These are phyloP conservation scores for Microplitis mediator DNA, from an alignment of 1,140 invertebrate species.

Conservation along the genomic window DNA sequence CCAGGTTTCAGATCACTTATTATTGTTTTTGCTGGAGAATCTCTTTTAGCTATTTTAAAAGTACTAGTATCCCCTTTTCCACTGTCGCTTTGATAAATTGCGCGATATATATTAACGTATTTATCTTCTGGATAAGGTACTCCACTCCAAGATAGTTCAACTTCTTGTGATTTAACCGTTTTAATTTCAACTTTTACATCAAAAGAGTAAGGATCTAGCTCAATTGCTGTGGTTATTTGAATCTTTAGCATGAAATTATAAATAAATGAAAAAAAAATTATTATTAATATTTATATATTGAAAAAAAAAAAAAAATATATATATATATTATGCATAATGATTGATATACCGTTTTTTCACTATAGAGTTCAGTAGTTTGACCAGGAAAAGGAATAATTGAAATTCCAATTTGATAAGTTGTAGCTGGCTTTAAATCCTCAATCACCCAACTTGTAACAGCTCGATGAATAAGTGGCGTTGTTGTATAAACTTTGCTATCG, in stretches of 20 bases:
- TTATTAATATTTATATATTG: constrained; percentile 11
- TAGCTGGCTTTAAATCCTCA: constrained; percentile 74
- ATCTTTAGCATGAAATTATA: constrained; percentile 38
- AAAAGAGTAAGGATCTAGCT: constrained; percentile 79
- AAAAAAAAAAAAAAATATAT: constrained; percentile 36
- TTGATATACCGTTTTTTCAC: constrained; percentile 72
- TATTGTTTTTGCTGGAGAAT: constrained; percentile 72
- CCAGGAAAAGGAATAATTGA: constrained; percentile 78
- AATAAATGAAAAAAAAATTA: constrained; percentile 42
- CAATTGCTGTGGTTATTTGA: constrained; percentile 49
- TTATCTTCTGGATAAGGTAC: constrained; percentile 87
- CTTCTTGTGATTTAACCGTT: constrained; percentile 74
- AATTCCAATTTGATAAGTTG: constrained; percentile 77
- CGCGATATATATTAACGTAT: constrained; percentile 88
- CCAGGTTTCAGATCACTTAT: constrained; percentile 79
- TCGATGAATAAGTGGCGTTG: constrained; percentile 77
- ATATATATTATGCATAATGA: constrained; percentile 55
- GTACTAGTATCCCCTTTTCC: constrained; percentile 78
- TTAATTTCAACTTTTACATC: constrained; percentile 76
- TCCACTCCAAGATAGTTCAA: constrained; percentile 80
- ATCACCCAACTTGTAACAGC: constrained; percentile 75
- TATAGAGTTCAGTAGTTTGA: constrained; percentile 74
- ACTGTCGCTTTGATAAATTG: constrained; percentile 79
- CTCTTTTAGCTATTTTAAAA: constrained; percentile 83
- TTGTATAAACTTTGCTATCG: constrained; percentile 74